These are phyloP conservation scores for Enteromius treurensis DNA, from an alignment of 2,797 vertebrate species.

Conservation along the genomic window DNA sequence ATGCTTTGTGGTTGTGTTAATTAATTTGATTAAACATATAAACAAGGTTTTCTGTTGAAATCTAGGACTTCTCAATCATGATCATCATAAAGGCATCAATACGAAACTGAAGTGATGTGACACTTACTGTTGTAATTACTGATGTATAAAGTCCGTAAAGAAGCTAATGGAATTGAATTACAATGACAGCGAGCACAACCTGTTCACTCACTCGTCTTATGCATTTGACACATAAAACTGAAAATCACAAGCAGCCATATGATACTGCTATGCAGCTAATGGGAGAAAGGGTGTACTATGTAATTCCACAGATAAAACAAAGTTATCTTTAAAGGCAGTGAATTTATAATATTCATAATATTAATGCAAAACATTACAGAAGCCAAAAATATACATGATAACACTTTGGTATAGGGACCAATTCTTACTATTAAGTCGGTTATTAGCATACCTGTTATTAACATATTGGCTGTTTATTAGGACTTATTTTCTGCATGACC, in stretches of 20 bases:
- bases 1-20: background rate
- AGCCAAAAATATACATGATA: background rate
- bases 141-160: background rate
- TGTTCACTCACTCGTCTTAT: background rate
- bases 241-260: background rate
- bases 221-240: slow-evolving; percentile 3
- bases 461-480: background rate
- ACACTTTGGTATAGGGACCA: no score
- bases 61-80: background rate
- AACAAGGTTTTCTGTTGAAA: background rate
- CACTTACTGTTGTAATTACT: background rate
- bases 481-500: background rate
- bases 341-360: background rate
- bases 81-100: background rate
- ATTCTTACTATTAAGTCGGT: no score
- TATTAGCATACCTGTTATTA: no score
- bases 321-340: background rate
- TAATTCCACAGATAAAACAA: background rate
- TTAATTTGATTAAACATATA: background rate
- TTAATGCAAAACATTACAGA: background rate
- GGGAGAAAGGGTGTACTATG: background rate
- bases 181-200: background rate
- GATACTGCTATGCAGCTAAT: background rate
- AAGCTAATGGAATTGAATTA: slow-evolving; percentile 1
- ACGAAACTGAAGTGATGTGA: background rate